Conservation (phyloP, 1,140 invertebrate species). For the Drosophila lacertosa region DNA sequence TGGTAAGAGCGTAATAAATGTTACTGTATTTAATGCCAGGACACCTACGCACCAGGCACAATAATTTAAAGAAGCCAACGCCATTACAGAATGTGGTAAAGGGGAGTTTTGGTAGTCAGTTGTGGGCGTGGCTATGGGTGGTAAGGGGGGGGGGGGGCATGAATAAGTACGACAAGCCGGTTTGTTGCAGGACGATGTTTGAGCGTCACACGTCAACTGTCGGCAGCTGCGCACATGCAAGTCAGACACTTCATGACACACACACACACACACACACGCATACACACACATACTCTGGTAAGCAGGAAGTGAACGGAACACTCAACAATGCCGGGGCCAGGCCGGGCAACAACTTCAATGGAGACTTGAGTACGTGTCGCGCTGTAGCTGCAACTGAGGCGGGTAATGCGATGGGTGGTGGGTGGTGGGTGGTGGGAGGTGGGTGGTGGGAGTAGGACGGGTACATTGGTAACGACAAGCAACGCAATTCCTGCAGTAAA, state of each 20-base stretch:
- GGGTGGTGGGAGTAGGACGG: constrained; percentile 1
- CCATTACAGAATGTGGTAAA: constrained; percentile 29
- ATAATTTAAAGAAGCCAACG: constrained; percentile 46
- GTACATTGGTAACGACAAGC: constrained; percentile 13
- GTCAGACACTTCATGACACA: constrained; percentile 73
- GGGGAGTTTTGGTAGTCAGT: neutral
- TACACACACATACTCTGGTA: constrained; percentile 27
- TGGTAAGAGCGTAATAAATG: constrained; percentile 19
- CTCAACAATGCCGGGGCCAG: constrained; percentile 55
- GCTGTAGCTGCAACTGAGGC: constrained; percentile 23
- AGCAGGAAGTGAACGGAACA: constrained; percentile 69
- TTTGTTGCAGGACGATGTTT: constrained; percentile 52
- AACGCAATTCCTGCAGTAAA: constrained; percentile 29
- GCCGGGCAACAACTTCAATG: constrained; percentile 56
- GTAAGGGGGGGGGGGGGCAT: constrained; percentile 19
- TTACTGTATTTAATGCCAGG: constrained; percentile 30
- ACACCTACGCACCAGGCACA: constrained; percentile 46
- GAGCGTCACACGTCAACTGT: constrained; percentile 73
- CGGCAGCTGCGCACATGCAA: constrained; percentile 71
- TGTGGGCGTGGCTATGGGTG: constrained; percentile 15
- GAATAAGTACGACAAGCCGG: constrained; percentile 39
- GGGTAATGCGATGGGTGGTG: neutral
- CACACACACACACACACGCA: constrained; percentile 18
- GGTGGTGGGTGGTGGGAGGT: constrained; percentile 2
- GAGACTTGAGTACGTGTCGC: constrained; percentile 54